These are phyloP conservation scores for Etheostoma cragini DNA, from an alignment of 2,113 vertebrate genomes.

Conservation along the genomic window DNA sequence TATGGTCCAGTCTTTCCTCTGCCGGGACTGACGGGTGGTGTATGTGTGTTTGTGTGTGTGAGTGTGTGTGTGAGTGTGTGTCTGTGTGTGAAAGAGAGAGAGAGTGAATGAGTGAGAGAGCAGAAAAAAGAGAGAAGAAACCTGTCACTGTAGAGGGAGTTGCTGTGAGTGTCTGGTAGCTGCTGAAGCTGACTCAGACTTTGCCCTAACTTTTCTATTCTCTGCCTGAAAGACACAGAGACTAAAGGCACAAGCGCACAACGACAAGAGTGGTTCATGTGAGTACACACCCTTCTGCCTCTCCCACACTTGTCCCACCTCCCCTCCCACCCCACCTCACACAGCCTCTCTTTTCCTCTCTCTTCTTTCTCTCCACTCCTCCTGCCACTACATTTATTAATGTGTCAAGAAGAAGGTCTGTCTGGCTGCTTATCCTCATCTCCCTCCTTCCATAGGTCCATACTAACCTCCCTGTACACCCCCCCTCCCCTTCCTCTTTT, in stretches of 20 bases:
- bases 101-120: constrained; percentile 21
- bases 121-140: constrained; percentile 32
- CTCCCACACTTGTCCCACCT: constrained; percentile 75
- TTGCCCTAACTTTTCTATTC: constrained; percentile 81
- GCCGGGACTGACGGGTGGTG: constrained; percentile 67
- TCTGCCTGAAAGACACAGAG: constrained; percentile 62
- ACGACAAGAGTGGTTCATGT: constrained; percentile 67
- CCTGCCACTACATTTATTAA: constrained; percentile 50
- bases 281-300: constrained; percentile 81
- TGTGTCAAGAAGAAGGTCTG: constrained; percentile 41
- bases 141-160: constrained; percentile 61
- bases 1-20: constrained; percentile 71
- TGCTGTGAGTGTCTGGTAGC: constrained; percentile 62
- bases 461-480: not conserved
- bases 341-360: constrained; percentile 34
- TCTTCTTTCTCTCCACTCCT: constrained; percentile 45
- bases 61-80: constrained; percentile 21
- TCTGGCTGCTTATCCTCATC: constrained; percentile 47
- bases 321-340: constrained; percentile 50
- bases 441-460: constrained; percentile 23
- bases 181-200: constrained; percentile 74
- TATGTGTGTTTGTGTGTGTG: constrained; percentile 38
- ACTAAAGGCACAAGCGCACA: constrained; percentile 59
- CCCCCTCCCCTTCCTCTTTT: constrained; percentile 42
- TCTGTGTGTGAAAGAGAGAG: not conserved